phyloP scores from a whole-genome alignment of 2,113 vertebrate genomes.

The Salvelinus namaycush region DNA sequence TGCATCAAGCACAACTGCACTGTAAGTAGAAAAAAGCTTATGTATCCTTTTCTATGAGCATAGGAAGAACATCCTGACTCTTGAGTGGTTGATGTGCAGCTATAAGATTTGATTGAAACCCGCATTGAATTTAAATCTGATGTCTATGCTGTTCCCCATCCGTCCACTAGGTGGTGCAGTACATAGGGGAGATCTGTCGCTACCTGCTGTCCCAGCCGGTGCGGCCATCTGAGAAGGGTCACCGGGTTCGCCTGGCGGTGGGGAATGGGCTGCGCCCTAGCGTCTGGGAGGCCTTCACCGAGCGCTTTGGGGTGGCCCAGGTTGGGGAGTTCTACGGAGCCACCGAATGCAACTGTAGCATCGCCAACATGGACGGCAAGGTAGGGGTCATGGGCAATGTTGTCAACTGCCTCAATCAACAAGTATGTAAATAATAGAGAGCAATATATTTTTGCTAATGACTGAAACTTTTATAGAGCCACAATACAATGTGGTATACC shows the following conservation, averaged over 20 bases:
- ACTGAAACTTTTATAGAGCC: not conserved
- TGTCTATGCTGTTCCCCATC: not conserved
- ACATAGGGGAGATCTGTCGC: conserved; percentile 93
- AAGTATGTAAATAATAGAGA: not conserved
- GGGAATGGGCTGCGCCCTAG: conserved; percentile 87
- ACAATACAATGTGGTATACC: not conserved
- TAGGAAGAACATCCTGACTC: not conserved
- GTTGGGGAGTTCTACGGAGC: conserved; percentile 94
- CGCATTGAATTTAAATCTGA: not conserved
- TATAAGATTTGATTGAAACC: not conserved
- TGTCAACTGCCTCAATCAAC: too few relatives aligned
- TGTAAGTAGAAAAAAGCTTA: conserved; percentile 68
- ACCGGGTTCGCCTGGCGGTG: conserved; percentile 84
- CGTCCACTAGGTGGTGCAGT: conserved; percentile 83
- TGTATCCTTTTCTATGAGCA: not conserved
- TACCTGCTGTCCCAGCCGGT: conserved; percentile 86
- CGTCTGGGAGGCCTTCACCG: conserved; percentile 89
- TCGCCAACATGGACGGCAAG: conserved; percentile 93
- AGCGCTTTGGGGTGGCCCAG: conserved; percentile 81
- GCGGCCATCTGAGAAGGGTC: conserved; percentile 74
- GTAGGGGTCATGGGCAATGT: conserved; percentile 50
- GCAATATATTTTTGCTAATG: not conserved
- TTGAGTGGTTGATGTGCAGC: not conserved
- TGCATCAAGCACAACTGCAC: conserved; percentile 89
- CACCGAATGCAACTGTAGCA: conserved; percentile 94